Conservation (phyloP, 2,113 vertebrate genomes). For the Boleophthalmus pectinirostris region DNA sequence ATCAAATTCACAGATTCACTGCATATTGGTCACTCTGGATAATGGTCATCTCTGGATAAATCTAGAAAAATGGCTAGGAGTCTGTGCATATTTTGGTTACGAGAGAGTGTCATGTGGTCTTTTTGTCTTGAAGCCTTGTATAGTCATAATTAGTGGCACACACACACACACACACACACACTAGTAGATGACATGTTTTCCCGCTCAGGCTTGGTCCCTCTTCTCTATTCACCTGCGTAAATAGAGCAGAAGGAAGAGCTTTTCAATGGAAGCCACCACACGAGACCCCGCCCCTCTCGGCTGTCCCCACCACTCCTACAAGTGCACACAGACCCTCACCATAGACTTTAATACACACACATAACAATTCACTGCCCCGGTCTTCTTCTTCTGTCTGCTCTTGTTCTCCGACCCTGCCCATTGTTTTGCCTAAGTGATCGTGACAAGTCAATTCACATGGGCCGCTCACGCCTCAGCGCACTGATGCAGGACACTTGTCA, state of each 20-base stretch:
- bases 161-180: constrained; percentile 20
- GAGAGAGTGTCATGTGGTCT: constrained; percentile 5
- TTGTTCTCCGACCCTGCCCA: constrained; percentile 33
- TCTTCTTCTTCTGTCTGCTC: constrained; percentile 12
- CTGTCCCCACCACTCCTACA: constrained; percentile 30
- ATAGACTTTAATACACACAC: constrained; percentile 36
- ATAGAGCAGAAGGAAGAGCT: constrained; percentile 81
- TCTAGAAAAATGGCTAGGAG: constrained; percentile 11
- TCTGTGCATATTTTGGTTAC: constrained; percentile 2
- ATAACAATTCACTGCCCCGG: constrained; percentile 15
- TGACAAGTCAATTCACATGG: constrained; percentile 73
- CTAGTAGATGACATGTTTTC: constrained; percentile 62
- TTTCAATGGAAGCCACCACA: constrained; percentile 67
- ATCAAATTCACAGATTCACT: background rate
- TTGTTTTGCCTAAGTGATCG: constrained; percentile 69
- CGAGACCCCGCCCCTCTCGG: constrained; percentile 14
- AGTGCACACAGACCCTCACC: constrained; percentile 36
- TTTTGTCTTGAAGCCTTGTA: constrained; percentile 50
- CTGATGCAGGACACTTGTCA: constrained; percentile 64
- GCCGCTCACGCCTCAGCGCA: constrained; percentile 63
- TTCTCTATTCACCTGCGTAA: constrained; percentile 80
- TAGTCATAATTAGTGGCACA: constrained; percentile 41
- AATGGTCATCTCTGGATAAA: background rate
- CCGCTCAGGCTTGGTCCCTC: constrained; percentile 67
- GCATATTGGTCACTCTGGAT: background rate